These are phyloP conservation scores for Unio delphinus DNA, from an alignment of 2,888 invertebrate species.

Conservation along the genomic window DNA sequence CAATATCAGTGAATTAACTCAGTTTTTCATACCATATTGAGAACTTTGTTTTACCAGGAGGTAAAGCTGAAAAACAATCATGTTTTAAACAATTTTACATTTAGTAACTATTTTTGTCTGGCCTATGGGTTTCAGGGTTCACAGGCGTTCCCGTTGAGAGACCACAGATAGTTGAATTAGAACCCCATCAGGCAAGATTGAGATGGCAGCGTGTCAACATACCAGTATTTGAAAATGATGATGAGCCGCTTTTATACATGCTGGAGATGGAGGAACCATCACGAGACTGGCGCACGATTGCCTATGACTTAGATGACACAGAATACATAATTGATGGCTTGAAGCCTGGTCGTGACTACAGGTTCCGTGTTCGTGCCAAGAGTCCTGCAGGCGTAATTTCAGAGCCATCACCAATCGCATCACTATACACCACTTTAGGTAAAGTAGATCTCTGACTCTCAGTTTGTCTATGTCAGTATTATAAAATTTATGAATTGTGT, in stretches of 20 bases:
- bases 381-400: slow-evolving; percentile 92
- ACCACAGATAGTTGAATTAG: slow-evolving; percentile 57
- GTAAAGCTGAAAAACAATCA: no score
- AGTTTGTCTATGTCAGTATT: background rate
- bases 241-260: slow-evolving; percentile 60
- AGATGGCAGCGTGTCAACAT: slow-evolving; percentile 59
- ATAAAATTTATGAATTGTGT: no score
- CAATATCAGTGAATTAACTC: no score
- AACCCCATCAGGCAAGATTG: slow-evolving; percentile 53
- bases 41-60: no score
- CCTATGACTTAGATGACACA: slow-evolving; percentile 50
- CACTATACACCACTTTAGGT: slow-evolving; percentile 63
- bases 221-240: slow-evolving; percentile 48
- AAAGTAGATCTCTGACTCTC: slow-evolving; percentile 4
- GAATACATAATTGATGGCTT: slow-evolving; percentile 49
- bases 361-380: slow-evolving; percentile 94
- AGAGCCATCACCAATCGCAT: slow-evolving; percentile 93
- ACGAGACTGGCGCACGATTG: slow-evolving; percentile 51
- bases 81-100: no score
- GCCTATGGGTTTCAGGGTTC: slow-evolving; percentile 40
- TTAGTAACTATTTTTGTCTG: no score
- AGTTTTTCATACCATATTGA: no score
- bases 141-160: slow-evolving; percentile 59
- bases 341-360: slow-evolving; percentile 76
- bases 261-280: slow-evolving; percentile 54